phyloP scores from a whole-genome alignment of 2,113 vertebrate species.

The Leptocoma aspasia region DNA sequence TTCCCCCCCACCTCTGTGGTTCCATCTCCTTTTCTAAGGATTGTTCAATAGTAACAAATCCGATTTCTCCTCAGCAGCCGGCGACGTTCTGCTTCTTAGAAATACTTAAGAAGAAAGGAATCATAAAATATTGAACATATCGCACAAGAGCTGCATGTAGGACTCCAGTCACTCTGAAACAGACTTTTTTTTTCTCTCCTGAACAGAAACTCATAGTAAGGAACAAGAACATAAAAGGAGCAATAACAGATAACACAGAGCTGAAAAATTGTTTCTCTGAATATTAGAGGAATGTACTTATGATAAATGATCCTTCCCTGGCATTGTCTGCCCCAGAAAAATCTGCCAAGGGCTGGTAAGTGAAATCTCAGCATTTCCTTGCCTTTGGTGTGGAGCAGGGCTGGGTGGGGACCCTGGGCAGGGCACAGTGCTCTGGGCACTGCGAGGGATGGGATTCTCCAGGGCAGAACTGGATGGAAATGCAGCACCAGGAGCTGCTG shows the following conservation, averaged over 20 bases:
- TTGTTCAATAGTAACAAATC: not conserved
- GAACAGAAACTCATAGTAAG: slow-evolving; percentile 19
- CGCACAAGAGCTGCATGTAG: not conserved
- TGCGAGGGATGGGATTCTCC: not conserved
- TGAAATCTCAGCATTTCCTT: not conserved
- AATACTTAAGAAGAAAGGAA: slow-evolving; percentile 2
- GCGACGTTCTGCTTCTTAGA: not conserved
- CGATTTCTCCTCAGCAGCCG: not conserved
- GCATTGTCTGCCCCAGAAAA: not conserved
- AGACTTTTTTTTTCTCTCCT: not conserved
- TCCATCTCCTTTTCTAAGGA: not conserved
- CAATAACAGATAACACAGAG: slow-evolving; percentile 8
- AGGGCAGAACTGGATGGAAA: not conserved
- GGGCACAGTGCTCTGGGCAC: not conserved
- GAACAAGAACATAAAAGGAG: slow-evolving; percentile 25
- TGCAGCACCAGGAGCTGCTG: accelerated
- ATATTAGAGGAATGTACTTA: slow-evolving; percentile 8
- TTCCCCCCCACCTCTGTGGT: not conserved
- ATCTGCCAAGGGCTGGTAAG: not conserved
- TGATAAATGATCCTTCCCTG: slow-evolving; percentile 31
- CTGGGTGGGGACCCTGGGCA: not conserved
- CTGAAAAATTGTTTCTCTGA: slow-evolving; percentile 42
- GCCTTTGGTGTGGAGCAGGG: not conserved
- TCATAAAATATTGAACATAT: slow-evolving; percentile 28
- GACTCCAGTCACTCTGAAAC: not conserved